Evolutionary conservation across 2,888 invertebrate species (phyloP), one percentile per base, ranked within the genome.

Genomic region (Eupithecia abbreviata): DNA sequence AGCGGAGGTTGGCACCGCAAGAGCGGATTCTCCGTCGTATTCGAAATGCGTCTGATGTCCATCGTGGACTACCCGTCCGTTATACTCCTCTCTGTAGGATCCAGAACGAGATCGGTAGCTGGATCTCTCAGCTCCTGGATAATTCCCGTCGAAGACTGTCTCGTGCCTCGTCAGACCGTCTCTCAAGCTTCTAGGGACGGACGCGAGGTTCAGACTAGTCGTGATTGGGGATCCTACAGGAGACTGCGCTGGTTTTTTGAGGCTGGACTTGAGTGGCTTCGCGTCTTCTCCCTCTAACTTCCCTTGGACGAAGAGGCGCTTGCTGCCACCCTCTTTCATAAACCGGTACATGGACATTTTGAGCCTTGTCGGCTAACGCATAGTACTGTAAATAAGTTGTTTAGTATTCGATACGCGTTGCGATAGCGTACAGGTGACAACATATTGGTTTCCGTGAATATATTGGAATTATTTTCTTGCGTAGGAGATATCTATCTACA

Each of bases 311-410:
- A 97, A 98, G 80, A 98, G 96, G 79, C 97, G 96, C 88, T 96
- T 96, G 85, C 95, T 95, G 85, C 91, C 91, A 79, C 89, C 89
- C 89, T 97, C 97, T 91, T 97, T 97, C 82, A 97, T 97, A 92
- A 98, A 98, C 90, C 97, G 96, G 91, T 98, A 98, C 96, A 98
- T 97, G 84, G 96, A 96, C 96, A 96, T 96, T 82, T 86, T 84
- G 85, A 88, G 88, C 90, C 90, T 89, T 88, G 87, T 85, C 84
- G 90, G 91, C 89, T 89, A 81, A 80, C 87, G 88, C 94, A 94
- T 93, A 90, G 89, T 90, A 91, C 91, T 92, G 88, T 76, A 88
- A 91, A 84, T 83, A 84, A 82, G 84, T 82, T 84, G 76, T 84
- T 92, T 92, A 83, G 82, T 86, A 94, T 94, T 94, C 93, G 93